These are phyloP conservation scores for Dryadula phaetusa DNA, from an alignment of 2,888 invertebrate genomes.

Conservation along the genomic window DNA sequence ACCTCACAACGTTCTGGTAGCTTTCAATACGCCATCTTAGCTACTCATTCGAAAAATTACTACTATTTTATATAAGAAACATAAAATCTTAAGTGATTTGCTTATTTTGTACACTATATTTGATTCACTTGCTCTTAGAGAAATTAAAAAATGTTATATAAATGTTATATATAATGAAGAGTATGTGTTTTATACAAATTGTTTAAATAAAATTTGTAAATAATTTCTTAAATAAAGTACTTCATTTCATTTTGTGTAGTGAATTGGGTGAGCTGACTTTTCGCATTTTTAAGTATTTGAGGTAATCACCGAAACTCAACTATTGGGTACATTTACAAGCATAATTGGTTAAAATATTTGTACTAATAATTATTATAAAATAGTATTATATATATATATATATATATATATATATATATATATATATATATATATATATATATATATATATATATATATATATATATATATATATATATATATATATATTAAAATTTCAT, in stretches of 20 bases:
- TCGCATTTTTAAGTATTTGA: no score
- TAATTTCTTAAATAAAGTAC: neutral
- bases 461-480: no score
- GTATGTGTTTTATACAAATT: neutral
- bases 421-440: no score
- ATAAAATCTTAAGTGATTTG: constrained; percentile 11
- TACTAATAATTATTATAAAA: no score
- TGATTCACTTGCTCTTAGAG: neutral
- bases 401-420: no score
- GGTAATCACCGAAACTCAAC: no score
- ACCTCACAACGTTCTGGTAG: constrained; percentile 60
- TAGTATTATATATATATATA: no score
- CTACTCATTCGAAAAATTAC: constrained; percentile 21
- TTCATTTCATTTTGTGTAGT: neutral
- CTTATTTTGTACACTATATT: neutral
- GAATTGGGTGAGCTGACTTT: neutral
- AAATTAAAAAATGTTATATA: neutral
- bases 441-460: no score
- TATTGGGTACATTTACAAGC: no score
- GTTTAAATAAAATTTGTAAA: neutral
- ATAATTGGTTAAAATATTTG: no score
- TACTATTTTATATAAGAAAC: neutral
- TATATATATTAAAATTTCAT: no score
- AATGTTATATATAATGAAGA: neutral
- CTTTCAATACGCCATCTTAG: constrained; percentile 53